Evolutionary conservation across 2,888 invertebrate species (phyloP), one percentile per base, ranked within the genome.

Genomic region (Mamestra brassicae): DNA sequence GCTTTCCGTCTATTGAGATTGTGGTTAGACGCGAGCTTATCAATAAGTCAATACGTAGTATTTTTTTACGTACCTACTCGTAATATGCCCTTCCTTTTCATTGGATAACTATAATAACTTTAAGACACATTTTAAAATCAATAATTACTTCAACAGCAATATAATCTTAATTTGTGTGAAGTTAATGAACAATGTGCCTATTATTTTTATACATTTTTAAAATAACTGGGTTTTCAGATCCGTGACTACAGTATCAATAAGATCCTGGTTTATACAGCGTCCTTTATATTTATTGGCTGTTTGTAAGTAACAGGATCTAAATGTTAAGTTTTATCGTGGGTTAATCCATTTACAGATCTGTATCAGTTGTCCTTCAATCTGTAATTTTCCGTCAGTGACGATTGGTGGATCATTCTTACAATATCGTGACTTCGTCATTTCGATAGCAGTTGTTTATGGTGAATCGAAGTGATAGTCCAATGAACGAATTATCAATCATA

Each of bases 141-240:
- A 69, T 60, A 60, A 73, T 70, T 70, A 78, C 70, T 36, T 17
- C 4, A 42, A 15, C n/a, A 26, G 8, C n/a, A 52, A 62, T 71
- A 55, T 13, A 67, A 58, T 5, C 13, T 63, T 63, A 71, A 71
- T 69, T 69, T 57, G 60, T 17, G 65, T 36, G n/a, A 65, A 62
- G 15, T 36, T 63, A 84, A 71, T 83, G 60, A 54, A 2, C 52
- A 11, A 54, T 7, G 17, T 6, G 65, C 57, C 36, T 68, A 74
- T 74, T 47, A 64, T 65, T 76, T 63, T 47, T 45, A 62, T n/a
- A 10, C 50, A n/a, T 3, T 73, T 71, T 71, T 73, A 60, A 72
- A 68, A 54, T 45, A 55, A 76, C 57, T 72, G 74, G 69, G 36
- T 65, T 74, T 82, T 71, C 13, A 86, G 76, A 82, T 86, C 85